These are phyloP conservation scores for Callionymus lyra DNA, from an alignment of 2,113 vertebrate genomes.

Conservation along the genomic window DNA sequence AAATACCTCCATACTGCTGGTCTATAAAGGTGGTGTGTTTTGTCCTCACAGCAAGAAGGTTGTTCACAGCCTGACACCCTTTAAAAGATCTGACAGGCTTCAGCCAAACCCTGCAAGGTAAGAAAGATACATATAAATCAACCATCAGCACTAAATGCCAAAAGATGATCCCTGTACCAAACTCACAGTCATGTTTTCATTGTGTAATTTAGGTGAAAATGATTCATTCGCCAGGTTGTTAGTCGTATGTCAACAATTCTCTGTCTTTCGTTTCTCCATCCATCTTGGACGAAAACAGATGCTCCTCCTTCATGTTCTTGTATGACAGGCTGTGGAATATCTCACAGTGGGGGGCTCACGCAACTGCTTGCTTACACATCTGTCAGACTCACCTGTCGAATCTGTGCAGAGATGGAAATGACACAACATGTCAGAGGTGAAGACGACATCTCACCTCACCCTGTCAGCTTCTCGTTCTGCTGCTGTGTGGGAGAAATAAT, in stretches of 20 bases:
- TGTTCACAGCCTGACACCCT: too few species aligned
- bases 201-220: too few species aligned
- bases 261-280: conserved; percentile 27
- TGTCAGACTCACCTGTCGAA: conserved; percentile 83
- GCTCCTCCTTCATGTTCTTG: conserved; percentile 34
- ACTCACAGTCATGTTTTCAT: too few species aligned
- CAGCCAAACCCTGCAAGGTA: too few species aligned
- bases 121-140: too few species aligned
- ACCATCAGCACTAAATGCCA: too few species aligned
- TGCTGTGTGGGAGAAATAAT: conserved; percentile 34
- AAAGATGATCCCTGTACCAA: too few species aligned
- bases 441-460: conserved; percentile 73
- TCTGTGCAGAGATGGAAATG: conserved; percentile 79
- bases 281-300: conserved; percentile 22
- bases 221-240: too few species aligned
- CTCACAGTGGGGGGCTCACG: conserved; percentile 68
- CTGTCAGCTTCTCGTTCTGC: conserved; percentile 31
- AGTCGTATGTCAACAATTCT: conserved; percentile 2
- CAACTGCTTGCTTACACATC: conserved; percentile 69
- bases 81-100: too few species aligned
- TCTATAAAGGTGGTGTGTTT: too few species aligned
- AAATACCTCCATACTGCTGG: too few species aligned
- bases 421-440: conserved; percentile 91
- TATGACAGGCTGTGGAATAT: conserved; percentile 77
- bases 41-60: too few species aligned